phyloP scores from a whole-genome alignment of 2,797 vertebrate species.

The Smutsia gigantea region DNA sequence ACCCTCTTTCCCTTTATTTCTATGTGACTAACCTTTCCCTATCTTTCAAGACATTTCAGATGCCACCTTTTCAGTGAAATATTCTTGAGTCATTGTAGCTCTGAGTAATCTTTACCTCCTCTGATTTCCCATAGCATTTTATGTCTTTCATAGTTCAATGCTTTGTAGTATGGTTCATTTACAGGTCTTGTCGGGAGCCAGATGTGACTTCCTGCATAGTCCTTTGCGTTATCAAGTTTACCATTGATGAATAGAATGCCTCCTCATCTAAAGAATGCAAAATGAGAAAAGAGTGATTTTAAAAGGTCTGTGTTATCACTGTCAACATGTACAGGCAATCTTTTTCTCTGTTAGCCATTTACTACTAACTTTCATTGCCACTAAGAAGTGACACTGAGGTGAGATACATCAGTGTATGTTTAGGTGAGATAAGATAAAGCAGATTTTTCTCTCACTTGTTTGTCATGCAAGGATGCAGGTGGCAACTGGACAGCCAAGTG shows the following conservation, averaged over 20 bases:
- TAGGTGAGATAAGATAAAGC: background rate
- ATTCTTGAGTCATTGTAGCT: background rate
- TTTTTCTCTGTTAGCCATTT: background rate
- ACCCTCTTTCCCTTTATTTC: background rate
- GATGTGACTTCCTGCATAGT: background rate
- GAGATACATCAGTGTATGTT: background rate
- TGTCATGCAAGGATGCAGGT: background rate
- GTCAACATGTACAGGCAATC: background rate
- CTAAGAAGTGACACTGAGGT: constrained; percentile 3
- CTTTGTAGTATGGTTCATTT: background rate
- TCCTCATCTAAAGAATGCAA: background rate
- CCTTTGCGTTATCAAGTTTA: background rate
- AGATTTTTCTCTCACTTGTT: background rate
- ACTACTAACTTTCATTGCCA: background rate
- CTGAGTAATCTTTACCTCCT: background rate
- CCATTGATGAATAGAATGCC: background rate
- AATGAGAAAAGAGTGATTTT: background rate
- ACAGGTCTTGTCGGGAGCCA: background rate
- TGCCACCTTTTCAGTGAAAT: background rate
- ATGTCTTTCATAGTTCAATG: background rate
- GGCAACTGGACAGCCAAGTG: background rate
- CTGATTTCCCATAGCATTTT: background rate
- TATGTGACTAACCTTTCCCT: background rate
- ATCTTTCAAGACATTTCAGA: background rate
- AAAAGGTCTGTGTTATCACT: background rate